Evolutionary conservation across 2,888 invertebrate species (phyloP), one percentile per base, ranked within the genome.

Genomic region (Julus scanicus): DNA sequence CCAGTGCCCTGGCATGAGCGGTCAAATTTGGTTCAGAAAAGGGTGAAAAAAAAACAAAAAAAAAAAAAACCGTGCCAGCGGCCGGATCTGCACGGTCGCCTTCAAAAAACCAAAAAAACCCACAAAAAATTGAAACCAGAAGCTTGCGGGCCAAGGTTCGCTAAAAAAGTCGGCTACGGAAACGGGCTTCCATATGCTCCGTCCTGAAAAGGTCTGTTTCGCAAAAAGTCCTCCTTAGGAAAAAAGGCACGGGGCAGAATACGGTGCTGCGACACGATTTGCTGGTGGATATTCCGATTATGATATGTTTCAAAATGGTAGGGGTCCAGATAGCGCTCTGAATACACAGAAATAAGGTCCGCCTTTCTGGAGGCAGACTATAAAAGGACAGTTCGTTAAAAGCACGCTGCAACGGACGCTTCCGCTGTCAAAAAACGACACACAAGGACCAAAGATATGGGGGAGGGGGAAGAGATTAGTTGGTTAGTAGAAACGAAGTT

Each of bases 301-400:
- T 84, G 84, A 84, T 84, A 84, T 84, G 84, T 84, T 84, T 40
- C 13, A 84, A 84, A 84, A 84, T 84, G 84, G 40, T 84, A 84
- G n/a, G 44, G 44, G 84, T 84, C 84, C 84, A 84, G 39, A 84
- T 40, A 84, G 37, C 40, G 39, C 40, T 37, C 40, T 84, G 84
- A 84, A 84, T 40, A 84, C n/a, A 84, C 84, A 84, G 84, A 84
- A 84, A 40, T 84, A 84, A 84, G 11, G 84, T 40, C 39, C 37
- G 84, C 40, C 40, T 84, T 29, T 4, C 84, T 17, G 13, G 40
- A 84, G 39, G 13, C 40, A 84, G 40, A 84, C 39, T 40, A 84
- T 15, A 84, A 84, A 84, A 84, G 84, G 40, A 84, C 84, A 84
- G 29, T 29, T 40, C 84, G 29, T 29, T 37, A 84, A 84, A 84